Conservation (phyloP, 2,888 invertebrate species). For the Ectemnius cavifrons region DNA sequence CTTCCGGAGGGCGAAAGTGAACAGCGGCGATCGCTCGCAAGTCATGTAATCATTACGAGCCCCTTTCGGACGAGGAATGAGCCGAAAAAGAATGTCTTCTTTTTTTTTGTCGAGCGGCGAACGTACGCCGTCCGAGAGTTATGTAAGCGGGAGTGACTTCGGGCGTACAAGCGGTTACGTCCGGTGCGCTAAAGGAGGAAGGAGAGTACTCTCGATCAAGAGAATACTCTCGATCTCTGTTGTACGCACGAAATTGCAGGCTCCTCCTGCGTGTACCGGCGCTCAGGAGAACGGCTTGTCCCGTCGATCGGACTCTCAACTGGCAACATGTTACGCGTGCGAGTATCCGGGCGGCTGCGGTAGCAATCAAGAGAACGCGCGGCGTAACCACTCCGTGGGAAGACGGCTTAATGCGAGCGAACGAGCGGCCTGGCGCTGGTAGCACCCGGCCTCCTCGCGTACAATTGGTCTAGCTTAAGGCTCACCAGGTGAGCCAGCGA, state of each 20-base stretch:
- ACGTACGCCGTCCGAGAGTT: background rate
- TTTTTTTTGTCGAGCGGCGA: background rate
- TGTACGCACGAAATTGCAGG: constrained; percentile 44
- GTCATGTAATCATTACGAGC: background rate
- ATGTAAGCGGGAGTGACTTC: constrained; percentile 5
- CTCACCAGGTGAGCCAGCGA: constrained; percentile 35
- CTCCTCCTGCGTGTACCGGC: constrained; percentile 41
- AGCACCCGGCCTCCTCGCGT: no score
- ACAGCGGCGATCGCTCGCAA: background rate
- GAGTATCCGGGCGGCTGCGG: constrained; percentile 49
- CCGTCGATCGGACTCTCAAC: constrained; percentile 22
- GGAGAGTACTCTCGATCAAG: constrained; percentile 43
- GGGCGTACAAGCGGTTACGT: constrained; percentile 8
- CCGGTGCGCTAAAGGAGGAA: constrained; percentile 36
- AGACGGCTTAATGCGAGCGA: constrained; percentile 51
- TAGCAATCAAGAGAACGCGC: constrained; percentile 43
- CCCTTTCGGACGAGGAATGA: background rate
- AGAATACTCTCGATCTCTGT: constrained; percentile 19
- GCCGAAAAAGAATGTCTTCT: constrained; percentile 1
- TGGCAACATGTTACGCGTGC: constrained; percentile 41
- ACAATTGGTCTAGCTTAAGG: constrained; percentile 60
- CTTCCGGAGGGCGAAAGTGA: constrained; percentile 5
- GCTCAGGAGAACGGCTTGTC: constrained; percentile 30
- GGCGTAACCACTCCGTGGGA: constrained; percentile 58
- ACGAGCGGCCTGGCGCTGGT: constrained; percentile 36